Base-by-base conservation (phyloP, 35 echinoderm and acorn worm genomes). In the Stichopus chloronotus region DNA sequence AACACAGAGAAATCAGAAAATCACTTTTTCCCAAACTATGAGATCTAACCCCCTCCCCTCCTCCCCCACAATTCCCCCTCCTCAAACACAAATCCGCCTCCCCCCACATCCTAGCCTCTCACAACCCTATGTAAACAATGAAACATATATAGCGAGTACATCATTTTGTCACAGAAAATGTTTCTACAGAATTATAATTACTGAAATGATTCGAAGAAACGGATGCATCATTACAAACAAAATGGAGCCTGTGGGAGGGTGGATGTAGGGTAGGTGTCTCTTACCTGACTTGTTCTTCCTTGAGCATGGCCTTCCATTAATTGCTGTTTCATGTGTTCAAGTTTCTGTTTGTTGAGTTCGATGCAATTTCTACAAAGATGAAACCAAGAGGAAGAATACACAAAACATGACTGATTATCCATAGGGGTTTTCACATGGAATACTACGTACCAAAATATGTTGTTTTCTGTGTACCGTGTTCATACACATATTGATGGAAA, bases 321-420 rank as follows among this genome's bases (percentile, higher is more conserved):
- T 25, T 81, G 78, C 43, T 81, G 78, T 9, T 81, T 81, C 78
- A 81, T 81, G 13, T 22, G 13, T 7, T 81, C 78, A 81, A 81
- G 78, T 25, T 81, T 81, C 10, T 25, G 24, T 81, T 81, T 81
- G 14, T 53, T 14, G 20, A 81, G 78, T 81, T 81, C 78, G 14
- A 81, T 81, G 53, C 78, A 81, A 25, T 81, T 81, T 52, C 78
- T 81, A 30, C 11, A 19, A 65, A 8, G 19, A 10, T 10, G 61
- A 6, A 10, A 65, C 5, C 12, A 65, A 65, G 19, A 11, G 61
- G 19, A 65, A 63, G n/a, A n/a, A n/a, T n/a, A n/a, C n/a, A n/a
- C n/a, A n/a, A n/a, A n/a, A n/a, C n/a, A n/a, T n/a, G n/a, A n/a
- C n/a, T n/a, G n/a, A n/a, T n/a, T n/a, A n/a, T n/a, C n/a, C n/a